Evolutionary conservation across 2,888 invertebrate genomes (phyloP).

Genomic region (Standfussiana lucernea): DNA sequence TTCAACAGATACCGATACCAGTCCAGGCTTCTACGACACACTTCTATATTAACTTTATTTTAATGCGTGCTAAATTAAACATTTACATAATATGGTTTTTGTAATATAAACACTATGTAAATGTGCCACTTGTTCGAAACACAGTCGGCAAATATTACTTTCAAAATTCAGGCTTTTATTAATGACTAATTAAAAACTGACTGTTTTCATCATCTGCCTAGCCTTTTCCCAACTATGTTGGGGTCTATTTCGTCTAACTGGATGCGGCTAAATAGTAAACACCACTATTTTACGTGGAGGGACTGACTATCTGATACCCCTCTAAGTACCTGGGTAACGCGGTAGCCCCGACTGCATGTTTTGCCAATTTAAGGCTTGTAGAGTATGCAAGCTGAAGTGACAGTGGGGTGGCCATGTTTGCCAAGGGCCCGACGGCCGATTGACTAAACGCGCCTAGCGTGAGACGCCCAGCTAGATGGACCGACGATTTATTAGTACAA

Average conservation of each 20-base stretch:
- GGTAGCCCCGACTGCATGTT: not conserved
- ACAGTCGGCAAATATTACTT: conserved; percentile 3
- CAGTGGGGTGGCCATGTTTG: not conserved
- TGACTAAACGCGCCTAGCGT: not conserved
- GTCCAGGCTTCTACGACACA: not conserved
- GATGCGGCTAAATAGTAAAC: not conserved
- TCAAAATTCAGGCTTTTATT: not conserved
- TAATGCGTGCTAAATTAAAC: not conserved
- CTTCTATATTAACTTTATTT: conserved; percentile 20
- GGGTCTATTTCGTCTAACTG: not conserved
- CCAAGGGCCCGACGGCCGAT: not conserved
- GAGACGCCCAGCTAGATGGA: not conserved
- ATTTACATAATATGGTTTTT: conserved; percentile 25
- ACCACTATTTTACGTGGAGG: not conserved
- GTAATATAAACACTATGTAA: conserved; percentile 11
- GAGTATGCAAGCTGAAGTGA: not conserved
- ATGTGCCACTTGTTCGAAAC: not conserved
- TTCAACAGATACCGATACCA: too few relatives aligned
- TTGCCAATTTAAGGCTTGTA: not conserved
- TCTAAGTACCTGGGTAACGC: not conserved
- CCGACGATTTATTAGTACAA: too few relatives aligned
- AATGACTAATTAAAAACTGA: not conserved
- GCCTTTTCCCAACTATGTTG: not conserved
- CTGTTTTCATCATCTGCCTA: not conserved
- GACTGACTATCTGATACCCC: not conserved